Evolutionary conservation across 2,113 vertebrate genomes (phyloP), one percentile per base, ranked within the genome.

Genomic region (Neolamprologus toae): DNA sequence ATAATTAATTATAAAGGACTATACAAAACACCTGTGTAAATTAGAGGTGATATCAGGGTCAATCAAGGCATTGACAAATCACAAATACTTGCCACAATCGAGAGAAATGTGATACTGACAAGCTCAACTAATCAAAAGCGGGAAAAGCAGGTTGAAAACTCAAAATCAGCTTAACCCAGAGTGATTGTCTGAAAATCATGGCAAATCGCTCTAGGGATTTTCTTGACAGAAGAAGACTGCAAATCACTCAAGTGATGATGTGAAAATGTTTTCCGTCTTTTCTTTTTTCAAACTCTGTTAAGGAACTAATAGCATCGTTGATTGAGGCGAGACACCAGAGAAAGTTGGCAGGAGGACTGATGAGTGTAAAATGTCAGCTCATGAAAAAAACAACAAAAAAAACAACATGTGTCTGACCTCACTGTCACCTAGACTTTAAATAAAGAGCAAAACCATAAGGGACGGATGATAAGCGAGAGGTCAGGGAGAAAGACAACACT

Each of bases 401-500:
- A 6, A 0, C 80, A 9, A 80, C 9, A 5, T 4, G 9, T 54
- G 35, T 42, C 12, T 37, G 86, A 88, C 83, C 85, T 86, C 76
- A 5, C 11, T 4, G 1, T 82, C 85, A 47, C 61, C 54, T 8
- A 4, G 85, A 87, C 81, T 91, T 71, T 42, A 91, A 92, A 90
- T 88, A 89, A 92, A 90, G 88, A n/a, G 19, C 1, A n/a, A 78
- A 53, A 63, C 76, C 21, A 90, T 55, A 47, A 85, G 73, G 79
- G 81, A 82, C 57, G 21, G 78, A 88, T 68, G 86, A 78, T 71
- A 37, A 80, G 82, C 51, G 13, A 51, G 88, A 90, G 90, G 91
- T 92, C 91, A 91, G 80, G 17, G 13, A 83, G 88, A 92, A 92
- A 88, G 90, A 92, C 86, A 88, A 91, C 82, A 55, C 40, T 35